A percentile compares a stretch with the other conserved stretches of the same genome.
Evolutionary conservation across 2,797 vertebrate species (phyloP).

Genomic region (Mus spretus): DNA sequence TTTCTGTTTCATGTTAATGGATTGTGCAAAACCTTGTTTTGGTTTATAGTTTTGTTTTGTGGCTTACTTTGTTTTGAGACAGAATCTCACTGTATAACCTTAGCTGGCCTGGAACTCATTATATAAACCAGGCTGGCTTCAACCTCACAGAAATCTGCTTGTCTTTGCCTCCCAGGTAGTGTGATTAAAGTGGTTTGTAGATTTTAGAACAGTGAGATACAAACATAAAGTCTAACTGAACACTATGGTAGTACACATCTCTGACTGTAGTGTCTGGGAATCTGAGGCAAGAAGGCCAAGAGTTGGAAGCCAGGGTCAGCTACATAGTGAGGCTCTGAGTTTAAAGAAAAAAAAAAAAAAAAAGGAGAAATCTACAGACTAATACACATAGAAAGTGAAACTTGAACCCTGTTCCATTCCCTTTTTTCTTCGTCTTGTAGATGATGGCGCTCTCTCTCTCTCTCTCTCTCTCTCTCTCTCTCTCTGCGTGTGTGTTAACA

Average conservation of each 20-base stretch:
- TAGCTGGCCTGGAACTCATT: background rate
- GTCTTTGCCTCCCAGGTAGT: background rate
- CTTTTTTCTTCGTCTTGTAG: background rate
- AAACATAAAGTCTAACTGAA: constrained; percentile 24
- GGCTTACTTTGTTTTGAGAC: constrained; percentile 27
- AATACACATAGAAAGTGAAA: background rate
- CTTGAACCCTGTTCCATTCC: background rate
- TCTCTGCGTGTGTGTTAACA: background rate
- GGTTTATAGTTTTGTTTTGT: background rate
- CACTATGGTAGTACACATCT: background rate
- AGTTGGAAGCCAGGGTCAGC: background rate
- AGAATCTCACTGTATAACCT: background rate
- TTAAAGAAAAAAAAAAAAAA: background rate
- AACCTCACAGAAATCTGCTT: background rate
- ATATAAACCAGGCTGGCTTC: background rate
- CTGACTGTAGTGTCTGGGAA: background rate
- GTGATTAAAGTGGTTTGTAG: background rate
- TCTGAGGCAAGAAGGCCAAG: background rate
- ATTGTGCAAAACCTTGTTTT: constrained; percentile 6
- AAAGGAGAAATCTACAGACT: background rate
- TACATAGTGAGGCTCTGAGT: background rate
- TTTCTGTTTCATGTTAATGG: constrained; percentile 25
- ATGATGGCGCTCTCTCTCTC: background rate
- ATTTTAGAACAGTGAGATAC: constrained; percentile 29
- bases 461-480: background rate